Percentiles rank a stretch among this genome's conserved stretches.
Evolutionary conservation across 2,888 invertebrate species (phyloP).

Genomic region (Hemistola chrysoprasaria): DNA sequence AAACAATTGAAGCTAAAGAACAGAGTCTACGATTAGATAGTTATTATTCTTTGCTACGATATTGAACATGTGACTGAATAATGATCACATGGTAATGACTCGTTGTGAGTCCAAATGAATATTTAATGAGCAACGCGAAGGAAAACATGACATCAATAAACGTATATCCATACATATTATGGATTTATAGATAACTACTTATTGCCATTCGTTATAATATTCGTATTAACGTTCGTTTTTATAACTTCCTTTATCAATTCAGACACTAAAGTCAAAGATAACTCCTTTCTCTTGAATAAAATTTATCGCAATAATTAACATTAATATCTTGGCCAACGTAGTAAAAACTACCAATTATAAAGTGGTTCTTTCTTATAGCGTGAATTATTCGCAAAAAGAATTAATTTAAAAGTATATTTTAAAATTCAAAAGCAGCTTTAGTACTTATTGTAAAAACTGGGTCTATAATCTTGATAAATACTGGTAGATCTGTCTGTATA

Average conservation of each 20-base stretch:
- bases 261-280: constrained; percentile 1
- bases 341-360: too few species aligned
- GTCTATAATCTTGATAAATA: constrained; percentile 19
- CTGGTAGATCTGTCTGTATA: constrained; percentile 17
- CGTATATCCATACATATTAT: constrained; percentile 11
- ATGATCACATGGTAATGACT: constrained; percentile 62
- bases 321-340: background rate
- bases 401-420: constrained; percentile 2
- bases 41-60: too few species aligned
- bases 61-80: constrained; percentile 60
- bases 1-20: constrained; percentile 55
- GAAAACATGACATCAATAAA: constrained; percentile 42
- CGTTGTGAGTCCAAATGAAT: constrained; percentile 61
- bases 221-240: constrained; percentile 15
- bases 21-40: constrained; percentile 48
- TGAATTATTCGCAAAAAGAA: background rate
- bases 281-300: background rate
- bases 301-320: constrained; percentile 1
- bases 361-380: too few species aligned
- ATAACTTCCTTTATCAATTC: constrained; percentile 19
- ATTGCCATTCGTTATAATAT: too few species aligned
- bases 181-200: constrained; percentile 23
- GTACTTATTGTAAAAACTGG: constrained; percentile 19
- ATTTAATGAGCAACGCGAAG: constrained; percentile 50
- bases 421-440: constrained; percentile 11